Evolutionary conservation across 2,113 vertebrate genomes (phyloP).

Genomic region (Cottus gobio): DNA sequence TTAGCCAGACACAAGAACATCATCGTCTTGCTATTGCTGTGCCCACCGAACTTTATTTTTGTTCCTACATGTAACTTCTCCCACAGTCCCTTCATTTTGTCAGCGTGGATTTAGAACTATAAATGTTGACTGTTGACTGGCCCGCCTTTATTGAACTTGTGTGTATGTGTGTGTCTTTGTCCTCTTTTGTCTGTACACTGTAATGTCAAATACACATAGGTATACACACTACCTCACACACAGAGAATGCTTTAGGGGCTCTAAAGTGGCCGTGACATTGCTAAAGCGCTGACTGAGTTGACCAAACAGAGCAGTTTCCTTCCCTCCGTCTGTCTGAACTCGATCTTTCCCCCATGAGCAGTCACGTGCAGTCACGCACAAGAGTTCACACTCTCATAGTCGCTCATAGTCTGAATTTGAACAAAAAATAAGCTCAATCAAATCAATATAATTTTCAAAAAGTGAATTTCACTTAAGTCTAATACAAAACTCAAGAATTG

Average conservation of each 20-base stretch:
- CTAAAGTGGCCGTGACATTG: slow-evolving; percentile 75
- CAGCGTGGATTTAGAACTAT: slow-evolving; percentile 68
- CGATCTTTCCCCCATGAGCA: slow-evolving; percentile 36
- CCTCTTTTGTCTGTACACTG: slow-evolving; percentile 30
- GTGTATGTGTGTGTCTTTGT: slow-evolving; percentile 24
- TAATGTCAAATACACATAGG: slow-evolving; percentile 17
- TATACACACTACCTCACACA: slow-evolving; percentile 48
- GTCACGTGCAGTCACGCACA: slow-evolving; percentile 36
- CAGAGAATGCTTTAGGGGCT: slow-evolving; percentile 65
- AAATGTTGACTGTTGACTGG: slow-evolving; percentile 72
- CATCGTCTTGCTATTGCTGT: slow-evolving; percentile 64
- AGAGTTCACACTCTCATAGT: not conserved
- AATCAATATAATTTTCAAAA: not conserved
- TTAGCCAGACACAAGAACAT: slow-evolving; percentile 73
- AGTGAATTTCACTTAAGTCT: slow-evolving; percentile 1
- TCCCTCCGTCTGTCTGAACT: slow-evolving; percentile 46
- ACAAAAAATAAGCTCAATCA: slow-evolving; percentile 3
- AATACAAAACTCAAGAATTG: not conserved
- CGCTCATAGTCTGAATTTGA: not conserved
- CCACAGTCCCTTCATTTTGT: slow-evolving; percentile 69
- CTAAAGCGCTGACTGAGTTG: slow-evolving; percentile 70
- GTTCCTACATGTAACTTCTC: slow-evolving; percentile 56
- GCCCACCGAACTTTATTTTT: slow-evolving; percentile 38
- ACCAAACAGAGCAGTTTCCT: slow-evolving; percentile 72
- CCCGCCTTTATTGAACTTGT: slow-evolving; percentile 44